phyloP scores from a whole-genome alignment of 2,113 vertebrate species.

The Psilopogon haemacephalus region DNA sequence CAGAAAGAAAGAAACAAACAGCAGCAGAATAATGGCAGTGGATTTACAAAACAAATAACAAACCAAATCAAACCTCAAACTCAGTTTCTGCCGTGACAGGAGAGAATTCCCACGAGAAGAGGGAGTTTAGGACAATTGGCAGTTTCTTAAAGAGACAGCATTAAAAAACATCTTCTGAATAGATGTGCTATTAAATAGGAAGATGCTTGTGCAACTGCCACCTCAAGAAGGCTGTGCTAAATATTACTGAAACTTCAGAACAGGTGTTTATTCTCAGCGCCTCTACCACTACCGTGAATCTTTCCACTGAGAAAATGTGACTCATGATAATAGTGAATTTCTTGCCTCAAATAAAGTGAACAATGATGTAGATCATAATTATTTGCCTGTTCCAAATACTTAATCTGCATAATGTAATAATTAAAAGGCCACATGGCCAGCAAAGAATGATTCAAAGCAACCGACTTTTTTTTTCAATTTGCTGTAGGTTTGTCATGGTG shows the following conservation, averaged over 20 bases:
- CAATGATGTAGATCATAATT: not conserved
- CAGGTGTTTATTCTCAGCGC: not conserved
- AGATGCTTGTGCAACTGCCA: not conserved
- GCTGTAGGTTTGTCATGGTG: no score
- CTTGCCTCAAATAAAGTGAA: not conserved
- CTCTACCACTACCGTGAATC: not conserved
- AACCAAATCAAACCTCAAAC: not conserved
- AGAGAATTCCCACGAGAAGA: not conserved
- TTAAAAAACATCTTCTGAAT: not conserved
- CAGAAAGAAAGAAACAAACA: not conserved
- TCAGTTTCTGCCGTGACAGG: not conserved
- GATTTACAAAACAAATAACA: not conserved
- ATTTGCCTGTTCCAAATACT: not conserved
- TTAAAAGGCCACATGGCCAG: not conserved
- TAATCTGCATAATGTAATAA: not conserved
- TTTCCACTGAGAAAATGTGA: not conserved
- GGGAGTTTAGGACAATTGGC: not conserved
- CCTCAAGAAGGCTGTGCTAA: not conserved
- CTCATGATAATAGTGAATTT: not conserved
- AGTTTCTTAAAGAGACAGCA: not conserved
- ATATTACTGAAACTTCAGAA: not conserved
- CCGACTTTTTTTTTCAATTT: not conserved
- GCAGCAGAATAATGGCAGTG: not conserved
- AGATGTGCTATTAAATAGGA: not conserved
- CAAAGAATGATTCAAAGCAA: not conserved